phyloP scores from a whole-genome alignment of 2,888 invertebrate genomes.

The Eilema griseolum region DNA sequence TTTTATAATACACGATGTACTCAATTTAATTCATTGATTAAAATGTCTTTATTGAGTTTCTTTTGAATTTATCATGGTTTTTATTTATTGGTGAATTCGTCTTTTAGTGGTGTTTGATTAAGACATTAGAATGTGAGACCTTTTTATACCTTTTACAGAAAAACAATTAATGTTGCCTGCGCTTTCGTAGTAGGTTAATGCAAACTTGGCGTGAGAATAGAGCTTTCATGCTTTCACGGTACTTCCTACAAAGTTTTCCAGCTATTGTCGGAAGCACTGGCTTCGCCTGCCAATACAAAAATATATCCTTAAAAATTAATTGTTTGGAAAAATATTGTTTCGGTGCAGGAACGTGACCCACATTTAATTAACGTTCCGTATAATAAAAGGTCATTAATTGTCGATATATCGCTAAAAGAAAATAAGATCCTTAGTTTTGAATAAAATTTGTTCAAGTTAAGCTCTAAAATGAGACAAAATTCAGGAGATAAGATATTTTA shows the following conservation, averaged over 20 bases:
- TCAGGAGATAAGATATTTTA: no score
- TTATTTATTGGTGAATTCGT: not conserved
- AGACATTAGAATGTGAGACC: conserved; percentile 41
- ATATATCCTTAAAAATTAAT: not conserved
- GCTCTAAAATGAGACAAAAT: no score
- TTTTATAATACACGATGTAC: no score
- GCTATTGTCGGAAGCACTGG: not conserved
- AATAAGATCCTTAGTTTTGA: no score
- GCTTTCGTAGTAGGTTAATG: conserved; percentile 56
- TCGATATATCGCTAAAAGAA: no score
- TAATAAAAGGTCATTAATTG: no score
- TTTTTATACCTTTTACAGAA: conserved; percentile 44
- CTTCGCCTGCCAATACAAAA: not conserved
- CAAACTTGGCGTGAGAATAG: conserved; percentile 61
- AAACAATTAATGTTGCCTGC: conserved; percentile 47
- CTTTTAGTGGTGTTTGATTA: conserved; percentile 44
- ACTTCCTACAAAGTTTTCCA: conserved; percentile 33
- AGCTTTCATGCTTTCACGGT: conserved; percentile 39
- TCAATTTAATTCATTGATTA: no score
- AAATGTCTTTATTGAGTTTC: not conserved
- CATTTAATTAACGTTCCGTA: no score
- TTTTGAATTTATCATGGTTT: not conserved
- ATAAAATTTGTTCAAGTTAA: no score
- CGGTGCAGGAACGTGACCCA: no score
- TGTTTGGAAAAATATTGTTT: no score